Conservation (phyloP, 2,113 vertebrate genomes). For the Pogona vitticeps region DNA sequence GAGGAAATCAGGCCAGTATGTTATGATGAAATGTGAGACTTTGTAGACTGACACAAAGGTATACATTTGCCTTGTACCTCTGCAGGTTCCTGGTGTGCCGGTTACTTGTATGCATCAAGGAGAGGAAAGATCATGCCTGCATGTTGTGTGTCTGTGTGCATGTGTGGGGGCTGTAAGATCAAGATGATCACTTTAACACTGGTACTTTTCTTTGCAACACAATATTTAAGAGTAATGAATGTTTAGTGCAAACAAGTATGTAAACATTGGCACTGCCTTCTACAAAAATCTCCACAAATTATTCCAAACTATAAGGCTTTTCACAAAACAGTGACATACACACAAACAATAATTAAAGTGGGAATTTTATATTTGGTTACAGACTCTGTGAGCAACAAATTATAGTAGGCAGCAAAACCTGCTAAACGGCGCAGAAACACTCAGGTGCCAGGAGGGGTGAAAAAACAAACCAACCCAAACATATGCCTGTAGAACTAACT, state of each 20-base stretch:
- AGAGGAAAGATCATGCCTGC: neutral
- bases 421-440: slow-evolving; percentile 59
- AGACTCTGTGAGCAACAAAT: slow-evolving; percentile 38
- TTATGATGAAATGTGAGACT: neutral
- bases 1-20: neutral
- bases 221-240: neutral
- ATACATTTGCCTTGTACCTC: neutral
- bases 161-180: neutral
- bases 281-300: neutral
- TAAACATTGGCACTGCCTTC: neutral
- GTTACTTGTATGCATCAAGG: neutral
- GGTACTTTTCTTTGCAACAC: neutral
- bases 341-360: slow-evolving; percentile 37
- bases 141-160: too few species aligned
- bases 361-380: slow-evolving; percentile 34
- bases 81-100: neutral
- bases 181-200: neutral
- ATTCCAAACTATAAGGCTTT: slow-evolving; percentile 8
- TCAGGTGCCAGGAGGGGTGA: slow-evolving; percentile 54
- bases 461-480: slow-evolving; percentile 42
- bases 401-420: slow-evolving; percentile 33
- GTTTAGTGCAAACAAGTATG: slow-evolving; percentile 16
- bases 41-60: neutral
- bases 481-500: slow-evolving; percentile 56
- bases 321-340: slow-evolving; percentile 13